Evolutionary conservation across 2,888 invertebrate species (phyloP).

Genomic region (Philopedon plagiatum): DNA sequence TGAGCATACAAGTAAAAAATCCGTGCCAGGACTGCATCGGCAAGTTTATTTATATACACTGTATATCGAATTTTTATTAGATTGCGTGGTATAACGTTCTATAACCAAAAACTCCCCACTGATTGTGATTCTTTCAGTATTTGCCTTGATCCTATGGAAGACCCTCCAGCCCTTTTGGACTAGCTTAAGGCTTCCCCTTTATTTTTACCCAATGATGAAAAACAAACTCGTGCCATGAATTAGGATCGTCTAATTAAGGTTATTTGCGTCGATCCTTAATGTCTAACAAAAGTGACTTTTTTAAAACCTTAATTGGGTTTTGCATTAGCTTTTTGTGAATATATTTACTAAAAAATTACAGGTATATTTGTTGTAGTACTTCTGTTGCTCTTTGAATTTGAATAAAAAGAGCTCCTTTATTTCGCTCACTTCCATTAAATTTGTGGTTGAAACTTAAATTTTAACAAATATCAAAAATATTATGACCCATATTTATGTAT

Average conservation of each 20-base stretch:
- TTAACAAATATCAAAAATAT: too few relatives aligned
- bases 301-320: not conserved
- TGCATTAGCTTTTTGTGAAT: not conserved
- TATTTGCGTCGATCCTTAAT: constrained; percentile 11
- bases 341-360: not conserved
- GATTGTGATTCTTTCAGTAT: constrained; percentile 45
- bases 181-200: constrained; percentile 32
- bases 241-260: constrained; percentile 43
- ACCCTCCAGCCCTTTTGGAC: constrained; percentile 31
- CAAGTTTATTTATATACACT: too few relatives aligned
- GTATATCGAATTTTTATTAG: too few relatives aligned
- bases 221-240: constrained; percentile 49
- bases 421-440: too few relatives aligned
- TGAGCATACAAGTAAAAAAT: too few relatives aligned
- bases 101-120: constrained; percentile 23
- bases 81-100: not conserved
- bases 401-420: too few relatives aligned
- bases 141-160: constrained; percentile 44
- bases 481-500: too few relatives aligned
- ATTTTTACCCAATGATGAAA: constrained; percentile 44
- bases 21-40: too few relatives aligned
- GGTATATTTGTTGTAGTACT: too few relatives aligned
- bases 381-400: too few relatives aligned
- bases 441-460: too few relatives aligned
- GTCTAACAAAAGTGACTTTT: not conserved